phyloP scores from a whole-genome alignment of 1,140 invertebrate species.

The Nasonia vitripennis region DNA sequence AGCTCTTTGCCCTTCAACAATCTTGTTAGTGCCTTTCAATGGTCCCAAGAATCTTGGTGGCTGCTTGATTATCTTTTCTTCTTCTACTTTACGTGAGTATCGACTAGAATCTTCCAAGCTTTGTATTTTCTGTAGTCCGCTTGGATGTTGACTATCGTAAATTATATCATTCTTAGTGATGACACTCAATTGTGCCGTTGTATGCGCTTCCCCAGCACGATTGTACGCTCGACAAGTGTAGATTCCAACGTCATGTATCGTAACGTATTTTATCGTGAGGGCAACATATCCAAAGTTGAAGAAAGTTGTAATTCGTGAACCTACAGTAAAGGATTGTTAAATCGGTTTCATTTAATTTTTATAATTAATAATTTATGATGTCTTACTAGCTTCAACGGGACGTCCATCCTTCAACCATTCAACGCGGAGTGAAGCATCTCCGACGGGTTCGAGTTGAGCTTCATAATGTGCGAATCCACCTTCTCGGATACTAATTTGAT shows the following conservation, averaged over 20 bases:
- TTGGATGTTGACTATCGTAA: constrained; percentile 90
- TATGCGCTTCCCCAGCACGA: constrained; percentile 90
- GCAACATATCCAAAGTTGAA: constrained; percentile 98
- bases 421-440: constrained; percentile 92
- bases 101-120: constrained; percentile 88
- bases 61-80: constrained; percentile 85
- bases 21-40: constrained; percentile 92
- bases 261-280: constrained; percentile 95
- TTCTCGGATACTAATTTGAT: constrained; percentile 91
- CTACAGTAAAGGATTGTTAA: constrained; percentile 62
- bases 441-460: constrained; percentile 93
- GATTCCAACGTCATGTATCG: constrained; percentile 91
- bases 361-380: neutral
- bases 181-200: constrained; percentile 91
- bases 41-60: constrained; percentile 90
- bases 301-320: constrained; percentile 94
- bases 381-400: constrained; percentile 88
- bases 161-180: constrained; percentile 90
- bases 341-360: neutral
- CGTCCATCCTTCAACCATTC: constrained; percentile 97
- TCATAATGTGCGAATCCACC: constrained; percentile 97
- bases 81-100: constrained; percentile 80
- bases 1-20: constrained; percentile 96
- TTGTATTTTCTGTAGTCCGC: constrained; percentile 92
- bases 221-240: constrained; percentile 95